A percentile compares a stretch with the other conserved stretches of the same genome.
These are phyloP conservation scores for Ploceus nigricollis DNA, from an alignment of 2,113 vertebrate genomes.

Conservation along the genomic window DNA sequence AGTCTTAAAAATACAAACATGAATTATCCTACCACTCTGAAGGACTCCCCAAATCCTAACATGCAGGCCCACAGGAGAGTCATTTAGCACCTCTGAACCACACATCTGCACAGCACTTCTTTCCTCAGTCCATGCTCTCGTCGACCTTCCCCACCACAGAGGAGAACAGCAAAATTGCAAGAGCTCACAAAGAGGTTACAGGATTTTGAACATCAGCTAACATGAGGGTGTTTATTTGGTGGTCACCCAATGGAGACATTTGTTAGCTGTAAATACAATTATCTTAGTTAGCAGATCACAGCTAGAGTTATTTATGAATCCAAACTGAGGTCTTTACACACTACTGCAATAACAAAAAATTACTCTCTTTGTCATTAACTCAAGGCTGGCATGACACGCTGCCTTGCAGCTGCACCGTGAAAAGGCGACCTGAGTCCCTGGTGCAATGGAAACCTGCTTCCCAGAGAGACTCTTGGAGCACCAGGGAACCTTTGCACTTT, in stretches of 20 bases:
- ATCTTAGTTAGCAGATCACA: not conserved
- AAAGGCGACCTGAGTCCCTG: not conserved
- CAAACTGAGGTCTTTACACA: not conserved
- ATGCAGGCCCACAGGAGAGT: not conserved
- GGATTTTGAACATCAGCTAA: not conserved
- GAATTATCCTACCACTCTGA: not conserved
- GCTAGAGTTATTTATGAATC: not conserved
- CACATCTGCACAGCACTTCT: not conserved
- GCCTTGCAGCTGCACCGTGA: not conserved
- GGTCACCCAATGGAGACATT: not conserved
- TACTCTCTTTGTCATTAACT: not conserved
- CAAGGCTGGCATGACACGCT: not conserved
- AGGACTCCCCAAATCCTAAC: not conserved
- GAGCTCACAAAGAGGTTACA: not conserved
- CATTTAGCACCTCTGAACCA: not conserved
- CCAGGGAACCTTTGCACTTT: conserved; percentile 58
- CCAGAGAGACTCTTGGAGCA: conserved; percentile 16
- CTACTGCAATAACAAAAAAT: not conserved
- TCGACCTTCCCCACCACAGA: not conserved
- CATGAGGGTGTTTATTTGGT: not conserved
- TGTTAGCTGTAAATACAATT: not conserved
- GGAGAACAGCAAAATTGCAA: not conserved
- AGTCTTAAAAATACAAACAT: not conserved
- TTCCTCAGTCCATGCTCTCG: not conserved
- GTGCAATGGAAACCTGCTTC: conserved; percentile 10